A percentile compares a stretch with the other conserved stretches of the same genome.
These are phyloP conservation scores for Drosophila aldrichi DNA, from an alignment of 2,888 invertebrate species.

Conservation along the genomic window DNA sequence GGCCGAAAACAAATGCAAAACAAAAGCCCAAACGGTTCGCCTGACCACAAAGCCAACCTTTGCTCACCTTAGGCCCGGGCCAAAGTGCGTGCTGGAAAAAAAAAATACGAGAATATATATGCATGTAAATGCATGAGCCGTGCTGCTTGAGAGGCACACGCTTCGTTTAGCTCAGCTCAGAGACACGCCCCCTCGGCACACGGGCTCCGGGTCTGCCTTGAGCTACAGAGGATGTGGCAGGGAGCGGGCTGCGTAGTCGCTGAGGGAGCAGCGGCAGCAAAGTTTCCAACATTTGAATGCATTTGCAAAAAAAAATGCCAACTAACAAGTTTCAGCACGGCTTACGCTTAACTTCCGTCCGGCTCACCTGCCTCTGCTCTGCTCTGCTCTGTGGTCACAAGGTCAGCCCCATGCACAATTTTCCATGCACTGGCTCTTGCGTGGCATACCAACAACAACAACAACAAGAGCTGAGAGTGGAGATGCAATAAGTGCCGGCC, in stretches of 20 bases:
- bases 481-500: slow-evolving; percentile 55
- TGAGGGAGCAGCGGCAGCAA: slow-evolving; percentile 9
- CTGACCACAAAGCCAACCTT: slow-evolving; percentile 64
- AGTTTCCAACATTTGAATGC: slow-evolving; percentile 58
- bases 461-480: slow-evolving; percentile 16
- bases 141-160: slow-evolving; percentile 42
- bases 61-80: neutral
- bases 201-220: slow-evolving; percentile 17
- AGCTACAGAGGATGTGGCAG: slow-evolving; percentile 3
- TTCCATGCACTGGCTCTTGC: slow-evolving; percentile 41
- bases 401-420: slow-evolving; percentile 56
- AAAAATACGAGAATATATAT: slow-evolving; percentile 1
- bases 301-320: slow-evolving; percentile 52
- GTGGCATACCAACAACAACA: slow-evolving; percentile 41
- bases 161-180: slow-evolving; percentile 48
- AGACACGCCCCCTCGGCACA: slow-evolving; percentile 42
- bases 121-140: slow-evolving; percentile 52
- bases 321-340: slow-evolving; percentile 49
- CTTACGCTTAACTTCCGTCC: slow-evolving; percentile 20
- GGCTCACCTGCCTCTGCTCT: slow-evolving; percentile 6
- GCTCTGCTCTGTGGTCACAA: slow-evolving; percentile 51
- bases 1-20: slow-evolving; percentile 48
- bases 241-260: neutral
- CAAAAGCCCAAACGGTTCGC: slow-evolving; percentile 64
- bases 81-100: slow-evolving; percentile 65